Conservation (phyloP, 2,888 invertebrate species). For the Anodontia alba region DNA sequence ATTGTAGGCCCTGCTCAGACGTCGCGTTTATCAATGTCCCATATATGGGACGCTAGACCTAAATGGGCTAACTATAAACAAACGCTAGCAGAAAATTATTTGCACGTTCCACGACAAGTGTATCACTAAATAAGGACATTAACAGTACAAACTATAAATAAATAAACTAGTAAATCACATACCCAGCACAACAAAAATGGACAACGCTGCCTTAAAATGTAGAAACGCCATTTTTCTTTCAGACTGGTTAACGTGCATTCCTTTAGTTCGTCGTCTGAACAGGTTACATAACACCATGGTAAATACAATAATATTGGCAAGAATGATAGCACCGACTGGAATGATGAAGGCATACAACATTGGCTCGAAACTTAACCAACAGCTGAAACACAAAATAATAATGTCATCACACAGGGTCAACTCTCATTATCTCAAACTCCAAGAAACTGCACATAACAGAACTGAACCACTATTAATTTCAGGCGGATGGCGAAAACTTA, state of each 20-base stretch:
- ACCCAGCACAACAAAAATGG: conserved; percentile 73
- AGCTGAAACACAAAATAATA: conserved; percentile 77
- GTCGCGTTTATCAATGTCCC: too few relatives aligned
- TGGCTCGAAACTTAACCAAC: conserved; percentile 77
- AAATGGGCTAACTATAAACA: too few relatives aligned
- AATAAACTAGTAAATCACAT: too few relatives aligned
- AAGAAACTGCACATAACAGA: background rate
- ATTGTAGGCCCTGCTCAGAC: too few relatives aligned
- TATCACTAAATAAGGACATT: too few relatives aligned
- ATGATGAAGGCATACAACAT: conserved; percentile 80
- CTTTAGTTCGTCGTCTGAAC: conserved; percentile 61
- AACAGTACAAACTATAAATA: too few relatives aligned
- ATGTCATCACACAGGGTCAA: too few relatives aligned
- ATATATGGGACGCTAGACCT: too few relatives aligned
- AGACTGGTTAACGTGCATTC: conserved; percentile 84
- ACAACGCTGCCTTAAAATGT: conserved; percentile 78
- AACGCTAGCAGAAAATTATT: too few relatives aligned
- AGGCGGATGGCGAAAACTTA: background rate
- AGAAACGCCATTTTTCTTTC: conserved; percentile 71
- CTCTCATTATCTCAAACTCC: too few relatives aligned
- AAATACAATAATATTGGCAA: conserved; percentile 74
- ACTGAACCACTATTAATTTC: background rate
- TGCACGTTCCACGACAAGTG: too few relatives aligned
- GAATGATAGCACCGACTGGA: conserved; percentile 77
- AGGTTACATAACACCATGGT: conserved; percentile 73